phyloP scores from a whole-genome alignment of 2,888 invertebrate species.

The Gonocerus acuteangulatus region DNA sequence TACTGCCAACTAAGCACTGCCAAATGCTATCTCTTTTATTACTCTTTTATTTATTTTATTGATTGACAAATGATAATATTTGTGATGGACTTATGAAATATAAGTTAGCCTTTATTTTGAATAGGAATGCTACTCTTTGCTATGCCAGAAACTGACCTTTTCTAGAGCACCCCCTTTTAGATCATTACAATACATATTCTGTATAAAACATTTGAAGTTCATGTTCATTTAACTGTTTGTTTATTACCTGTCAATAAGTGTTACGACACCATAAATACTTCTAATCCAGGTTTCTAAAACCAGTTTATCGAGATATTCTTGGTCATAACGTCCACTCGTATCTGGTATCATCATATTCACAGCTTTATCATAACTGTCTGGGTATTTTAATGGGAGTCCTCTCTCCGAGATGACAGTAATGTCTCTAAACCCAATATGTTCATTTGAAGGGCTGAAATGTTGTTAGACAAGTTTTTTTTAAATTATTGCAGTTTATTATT shows the following conservation, averaged over 20 bases:
- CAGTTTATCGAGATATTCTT: constrained; percentile 51
- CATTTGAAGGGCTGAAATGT: constrained; percentile 6
- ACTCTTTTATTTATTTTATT: no score
- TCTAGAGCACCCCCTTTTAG: no score
- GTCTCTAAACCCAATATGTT: constrained; percentile 57
- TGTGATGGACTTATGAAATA: no score
- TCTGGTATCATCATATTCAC: constrained; percentile 47
- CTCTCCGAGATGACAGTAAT: constrained; percentile 61
- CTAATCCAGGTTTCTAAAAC: constrained; percentile 58
- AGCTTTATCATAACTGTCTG: constrained; percentile 43
- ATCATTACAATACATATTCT: no score
- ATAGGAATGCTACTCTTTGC: no score
- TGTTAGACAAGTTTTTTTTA: neutral
- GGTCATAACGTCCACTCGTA: constrained; percentile 48
- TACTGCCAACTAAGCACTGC: no score
- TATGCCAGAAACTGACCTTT: no score
- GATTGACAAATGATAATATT: no score
- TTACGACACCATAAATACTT: constrained; percentile 53
- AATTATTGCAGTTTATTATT: no score
- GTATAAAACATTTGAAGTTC: no score
- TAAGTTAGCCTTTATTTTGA: no score
- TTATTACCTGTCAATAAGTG: constrained; percentile 51
- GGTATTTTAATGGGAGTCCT: constrained; percentile 52
- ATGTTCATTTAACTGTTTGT: constrained; percentile 48
- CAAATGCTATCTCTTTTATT: no score